Conservation (phyloP, 1,140 invertebrate species). For the Lordiphosa stackelbergi region DNA sequence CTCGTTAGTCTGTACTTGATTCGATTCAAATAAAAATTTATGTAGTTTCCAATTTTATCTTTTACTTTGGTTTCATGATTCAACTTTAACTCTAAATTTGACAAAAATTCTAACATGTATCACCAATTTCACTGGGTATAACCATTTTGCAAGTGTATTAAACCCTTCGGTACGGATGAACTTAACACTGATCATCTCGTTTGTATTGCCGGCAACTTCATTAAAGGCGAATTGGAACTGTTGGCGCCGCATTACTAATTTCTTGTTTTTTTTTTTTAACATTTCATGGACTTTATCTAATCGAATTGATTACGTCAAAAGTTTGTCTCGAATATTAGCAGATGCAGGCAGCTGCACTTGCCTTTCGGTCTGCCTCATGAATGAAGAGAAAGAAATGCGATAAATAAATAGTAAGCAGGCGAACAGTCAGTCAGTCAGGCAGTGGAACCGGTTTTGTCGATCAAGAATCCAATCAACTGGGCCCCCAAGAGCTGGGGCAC, state of each 20-base stretch:
- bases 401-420: constrained; percentile 69
- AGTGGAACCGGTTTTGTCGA: constrained; percentile 25
- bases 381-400: constrained; percentile 63
- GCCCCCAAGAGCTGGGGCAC: constrained; percentile 31
- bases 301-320: constrained; percentile 68
- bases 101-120: no score
- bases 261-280: constrained; percentile 22
- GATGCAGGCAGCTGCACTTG: constrained; percentile 54
- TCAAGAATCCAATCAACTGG: constrained; percentile 67
- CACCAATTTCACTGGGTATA: no score
- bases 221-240: constrained; percentile 12
- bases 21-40: no score
- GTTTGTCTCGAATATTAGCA: constrained; percentile 62
- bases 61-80: no score
- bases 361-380: constrained; percentile 30
- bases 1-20: no score
- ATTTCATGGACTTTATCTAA: constrained; percentile 66
- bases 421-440: constrained; percentile 39
- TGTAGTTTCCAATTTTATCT: no score
- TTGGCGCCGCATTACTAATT: constrained; percentile 56
- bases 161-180: no score
- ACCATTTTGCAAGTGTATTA: no score
- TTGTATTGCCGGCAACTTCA: constrained; percentile 4
- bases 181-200: neutral
- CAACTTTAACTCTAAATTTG: no score